Percentiles rank a stretch among this genome's conserved stretches.
phyloP scores from a whole-genome alignment of 2,113 vertebrate species.

The Pollachius pollachius region DNA sequence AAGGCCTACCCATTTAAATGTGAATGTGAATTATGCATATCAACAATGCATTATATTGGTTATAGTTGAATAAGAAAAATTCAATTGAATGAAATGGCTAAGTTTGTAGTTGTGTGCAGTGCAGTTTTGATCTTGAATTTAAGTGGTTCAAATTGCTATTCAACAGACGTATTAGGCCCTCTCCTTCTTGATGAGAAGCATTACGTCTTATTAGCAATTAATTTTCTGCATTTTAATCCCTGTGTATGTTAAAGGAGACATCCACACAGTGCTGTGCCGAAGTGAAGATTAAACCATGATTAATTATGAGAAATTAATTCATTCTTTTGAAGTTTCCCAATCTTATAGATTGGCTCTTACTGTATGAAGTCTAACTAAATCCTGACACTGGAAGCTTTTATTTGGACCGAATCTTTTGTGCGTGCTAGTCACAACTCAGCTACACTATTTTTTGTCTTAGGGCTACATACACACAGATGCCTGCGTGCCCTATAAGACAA shows the following conservation, averaged over 20 bases:
- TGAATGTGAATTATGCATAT: too few relatives aligned
- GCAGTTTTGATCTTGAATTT: slow-evolving; percentile 7
- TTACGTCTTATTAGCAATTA: slow-evolving; percentile 35
- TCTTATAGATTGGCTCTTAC: slow-evolving; percentile 25
- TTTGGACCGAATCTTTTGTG: neutral
- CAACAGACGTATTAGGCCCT: slow-evolving; percentile 24
- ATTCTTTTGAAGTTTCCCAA: slow-evolving; percentile 41
- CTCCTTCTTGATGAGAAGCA: slow-evolving; percentile 33
- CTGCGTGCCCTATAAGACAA: too few relatives aligned
- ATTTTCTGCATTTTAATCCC: slow-evolving; percentile 52
- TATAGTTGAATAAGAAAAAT: too few relatives aligned
- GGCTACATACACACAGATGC: too few relatives aligned
- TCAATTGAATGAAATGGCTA: too few relatives aligned
- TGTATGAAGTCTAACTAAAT: slow-evolving; percentile 26
- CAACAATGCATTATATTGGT: too few relatives aligned
- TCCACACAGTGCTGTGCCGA: slow-evolving; percentile 38
- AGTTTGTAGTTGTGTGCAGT: too few relatives aligned
- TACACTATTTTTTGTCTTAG: too few relatives aligned
- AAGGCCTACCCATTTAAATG: too few relatives aligned
- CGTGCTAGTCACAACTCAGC: neutral
- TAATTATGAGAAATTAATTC: slow-evolving; percentile 50
- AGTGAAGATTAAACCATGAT: slow-evolving; percentile 55
- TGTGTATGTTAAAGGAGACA: slow-evolving; percentile 25
- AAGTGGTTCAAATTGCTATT: slow-evolving; percentile 10
- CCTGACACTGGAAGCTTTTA: slow-evolving; percentile 14